Percentiles rank a stretch among this genome's conserved stretches.
phyloP scores from a whole-genome alignment of 2,113 vertebrate genomes.

The Silurus meridionalis region DNA sequence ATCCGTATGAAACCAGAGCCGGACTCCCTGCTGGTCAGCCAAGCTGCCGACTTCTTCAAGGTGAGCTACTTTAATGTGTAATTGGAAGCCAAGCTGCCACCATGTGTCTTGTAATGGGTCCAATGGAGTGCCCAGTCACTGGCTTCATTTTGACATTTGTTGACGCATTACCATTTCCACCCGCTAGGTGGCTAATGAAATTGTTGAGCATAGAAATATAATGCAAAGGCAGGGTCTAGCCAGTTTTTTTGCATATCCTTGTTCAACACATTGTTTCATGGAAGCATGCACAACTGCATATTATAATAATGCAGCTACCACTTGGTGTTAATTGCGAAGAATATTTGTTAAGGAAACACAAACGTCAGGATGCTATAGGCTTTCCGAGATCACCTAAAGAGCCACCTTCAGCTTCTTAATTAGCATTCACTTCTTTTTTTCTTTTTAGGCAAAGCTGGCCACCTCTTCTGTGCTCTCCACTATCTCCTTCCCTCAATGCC shows the following conservation, averaged over 20 bases:
- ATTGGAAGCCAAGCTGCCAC: background rate
- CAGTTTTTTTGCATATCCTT: background rate
- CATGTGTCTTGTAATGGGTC: background rate
- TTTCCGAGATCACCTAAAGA: background rate
- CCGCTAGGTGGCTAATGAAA: constrained; percentile 16
- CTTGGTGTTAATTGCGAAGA: background rate
- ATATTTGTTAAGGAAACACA: background rate
- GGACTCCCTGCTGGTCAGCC: constrained; percentile 73
- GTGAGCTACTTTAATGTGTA: constrained; percentile 61
- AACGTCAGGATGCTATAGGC: background rate
- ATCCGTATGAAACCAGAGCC: constrained; percentile 80
- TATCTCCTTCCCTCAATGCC: constrained; percentile 72
- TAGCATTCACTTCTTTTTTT: background rate
- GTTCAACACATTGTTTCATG: background rate
- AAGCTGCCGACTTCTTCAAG: constrained; percentile 77
- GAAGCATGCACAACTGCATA: background rate
- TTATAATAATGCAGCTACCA: background rate
- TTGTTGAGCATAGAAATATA: background rate
- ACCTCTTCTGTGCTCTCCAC: constrained; percentile 63
- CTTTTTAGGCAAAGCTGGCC: constrained; percentile 67
- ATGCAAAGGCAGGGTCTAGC: background rate
- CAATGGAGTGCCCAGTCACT: background rate
- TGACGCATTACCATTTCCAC: background rate
- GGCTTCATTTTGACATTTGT: background rate
- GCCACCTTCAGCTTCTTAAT: background rate